Conservation (phyloP, 2,797 vertebrate genomes). For the Chiloscyllium punctatum region DNA sequence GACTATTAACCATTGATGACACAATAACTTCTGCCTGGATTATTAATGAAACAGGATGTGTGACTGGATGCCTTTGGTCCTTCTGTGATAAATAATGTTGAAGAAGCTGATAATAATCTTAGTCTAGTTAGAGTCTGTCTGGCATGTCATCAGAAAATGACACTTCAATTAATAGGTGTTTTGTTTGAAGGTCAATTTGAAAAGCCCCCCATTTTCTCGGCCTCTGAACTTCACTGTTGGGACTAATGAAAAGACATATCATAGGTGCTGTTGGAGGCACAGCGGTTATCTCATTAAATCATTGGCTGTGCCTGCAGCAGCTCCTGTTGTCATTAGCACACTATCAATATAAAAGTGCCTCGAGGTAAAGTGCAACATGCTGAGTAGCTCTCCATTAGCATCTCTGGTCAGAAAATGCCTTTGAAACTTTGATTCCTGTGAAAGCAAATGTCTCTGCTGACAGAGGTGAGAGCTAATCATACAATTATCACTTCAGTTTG, state of each 20-base stretch:
- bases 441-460: not conserved
- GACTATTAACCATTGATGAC: not conserved
- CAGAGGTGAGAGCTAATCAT: not conserved
- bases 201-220: not conserved
- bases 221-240: not conserved
- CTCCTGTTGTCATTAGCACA: not conserved
- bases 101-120: conserved; percentile 18
- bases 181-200: conserved; percentile 14
- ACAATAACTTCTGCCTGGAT: not conserved
- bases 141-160: not conserved
- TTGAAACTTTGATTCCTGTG: conserved; percentile 9
- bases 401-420: conserved; percentile 8
- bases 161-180: conserved; percentile 23
- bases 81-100: not conserved
- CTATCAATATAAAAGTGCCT: conserved; percentile 9
- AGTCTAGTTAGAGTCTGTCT: not conserved
- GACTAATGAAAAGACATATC: not conserved
- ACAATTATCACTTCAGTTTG: conserved; percentile 29
- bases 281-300: not conserved
- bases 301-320: not conserved
- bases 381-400: conserved; percentile 11
- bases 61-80: not conserved
- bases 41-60: not conserved
- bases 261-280: not conserved
- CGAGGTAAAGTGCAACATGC: conserved; percentile 6